A percentile compares a stretch with the other conserved stretches of the same genome.
Conservation (phyloP, 2,888 invertebrate species). For the Xestobium rufovillosum region DNA sequence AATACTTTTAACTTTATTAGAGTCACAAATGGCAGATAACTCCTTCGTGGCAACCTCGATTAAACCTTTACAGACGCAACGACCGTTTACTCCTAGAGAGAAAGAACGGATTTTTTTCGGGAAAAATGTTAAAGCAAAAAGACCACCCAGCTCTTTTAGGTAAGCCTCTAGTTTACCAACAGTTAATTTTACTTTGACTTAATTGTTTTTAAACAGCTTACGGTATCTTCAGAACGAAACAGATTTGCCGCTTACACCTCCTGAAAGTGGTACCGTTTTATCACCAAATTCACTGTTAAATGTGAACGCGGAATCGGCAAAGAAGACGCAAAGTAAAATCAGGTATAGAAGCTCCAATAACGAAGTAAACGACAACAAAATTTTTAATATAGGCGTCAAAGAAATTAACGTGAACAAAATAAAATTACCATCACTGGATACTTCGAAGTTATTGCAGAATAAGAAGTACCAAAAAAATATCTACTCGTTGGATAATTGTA, state of each 20-base stretch:
- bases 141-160: slow-evolving; percentile 75
- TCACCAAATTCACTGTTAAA: slow-evolving; percentile 8
- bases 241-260: slow-evolving; percentile 29
- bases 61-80: slow-evolving; percentile 64
- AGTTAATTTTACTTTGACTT: background rate
- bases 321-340: slow-evolving; percentile 4
- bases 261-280: slow-evolving; percentile 20
- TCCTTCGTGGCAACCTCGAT: slow-evolving; percentile 35
- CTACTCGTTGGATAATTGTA: slow-evolving; percentile 41
- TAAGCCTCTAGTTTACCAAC: slow-evolving; percentile 36
- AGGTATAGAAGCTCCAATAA: slow-evolving; percentile 33
- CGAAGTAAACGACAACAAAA: slow-evolving; percentile 38
- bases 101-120: slow-evolving; percentile 72
- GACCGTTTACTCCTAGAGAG: slow-evolving; percentile 81
- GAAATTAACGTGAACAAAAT: slow-evolving; percentile 39
- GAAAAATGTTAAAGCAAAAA: slow-evolving; percentile 45
- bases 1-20: too few species aligned
- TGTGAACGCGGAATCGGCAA: too few species aligned
- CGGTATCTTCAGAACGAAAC: slow-evolving; percentile 55
- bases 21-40: slow-evolving; percentile 38
- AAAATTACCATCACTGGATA: slow-evolving; percentile 50
- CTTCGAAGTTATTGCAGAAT: slow-evolving; percentile 43
- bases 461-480: slow-evolving; percentile 40
- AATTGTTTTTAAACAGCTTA: slow-evolving; percentile 47
- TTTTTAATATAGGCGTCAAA: slow-evolving; percentile 39